These are phyloP conservation scores for Patella vulgata DNA, from an alignment of 1,140 invertebrate species.

Conservation along the genomic window DNA sequence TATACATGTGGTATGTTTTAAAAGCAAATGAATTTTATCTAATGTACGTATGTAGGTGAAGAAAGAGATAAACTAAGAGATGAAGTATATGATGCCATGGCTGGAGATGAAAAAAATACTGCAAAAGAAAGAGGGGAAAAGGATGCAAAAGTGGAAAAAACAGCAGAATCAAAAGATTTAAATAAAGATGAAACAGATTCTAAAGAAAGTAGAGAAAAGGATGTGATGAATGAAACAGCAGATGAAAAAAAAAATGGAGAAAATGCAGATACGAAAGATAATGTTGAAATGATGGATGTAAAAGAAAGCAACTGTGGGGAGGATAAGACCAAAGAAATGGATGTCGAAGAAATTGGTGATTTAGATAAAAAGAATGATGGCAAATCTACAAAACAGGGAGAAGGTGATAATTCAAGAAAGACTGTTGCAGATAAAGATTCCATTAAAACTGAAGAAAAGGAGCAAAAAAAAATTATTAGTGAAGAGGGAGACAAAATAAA, in stretches of 20 bases:
- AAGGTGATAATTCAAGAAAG: no score
- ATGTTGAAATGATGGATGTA: slow-evolving; percentile 50
- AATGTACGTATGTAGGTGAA: slow-evolving; percentile 28
- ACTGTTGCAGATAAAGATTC: slow-evolving; percentile 25
- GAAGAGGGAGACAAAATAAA: slow-evolving; percentile 25
- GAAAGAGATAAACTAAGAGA: slow-evolving; percentile 46
- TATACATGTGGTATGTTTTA: no score
- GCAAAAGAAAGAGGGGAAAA: slow-evolving; percentile 1
- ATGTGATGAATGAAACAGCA: slow-evolving; percentile 7
- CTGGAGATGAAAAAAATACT: slow-evolving; percentile 11
- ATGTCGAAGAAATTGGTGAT: slow-evolving; percentile 28
- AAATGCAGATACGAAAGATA: slow-evolving; percentile 32
- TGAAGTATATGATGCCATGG: slow-evolving; percentile 56
- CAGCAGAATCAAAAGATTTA: slow-evolving; percentile 45
- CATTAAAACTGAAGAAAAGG: slow-evolving; percentile 29
- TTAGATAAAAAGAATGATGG: slow-evolving; percentile 32
- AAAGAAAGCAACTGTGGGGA: slow-evolving; percentile 41
- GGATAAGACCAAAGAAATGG: slow-evolving; percentile 35
- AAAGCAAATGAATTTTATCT: no score
- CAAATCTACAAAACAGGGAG: no score
- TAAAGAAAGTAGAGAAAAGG: slow-evolving; percentile 22
- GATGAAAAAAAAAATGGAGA: slow-evolving; percentile 13
- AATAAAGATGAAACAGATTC: slow-evolving; percentile 48
- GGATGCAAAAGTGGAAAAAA: background rate
- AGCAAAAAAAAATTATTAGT: slow-evolving; percentile 26